These are phyloP conservation scores for Bellardia pandia DNA, from an alignment of 2,888 invertebrate genomes.

Conservation along the genomic window DNA sequence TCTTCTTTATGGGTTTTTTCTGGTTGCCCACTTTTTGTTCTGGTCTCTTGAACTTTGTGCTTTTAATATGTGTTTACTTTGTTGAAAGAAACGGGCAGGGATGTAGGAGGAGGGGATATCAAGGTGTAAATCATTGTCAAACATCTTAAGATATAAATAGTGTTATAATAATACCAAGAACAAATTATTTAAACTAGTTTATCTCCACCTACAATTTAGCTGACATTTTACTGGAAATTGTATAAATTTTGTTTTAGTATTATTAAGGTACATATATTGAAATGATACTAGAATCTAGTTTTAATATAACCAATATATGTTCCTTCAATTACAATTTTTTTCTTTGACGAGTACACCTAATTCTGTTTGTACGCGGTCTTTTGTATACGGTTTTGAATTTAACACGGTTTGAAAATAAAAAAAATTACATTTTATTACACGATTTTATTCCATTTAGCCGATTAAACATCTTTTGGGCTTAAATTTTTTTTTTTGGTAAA, in stretches of 20 bases:
- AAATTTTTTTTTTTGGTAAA: too few relatives aligned
- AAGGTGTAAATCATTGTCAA: neutral
- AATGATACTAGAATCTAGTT: neutral
- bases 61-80: conserved; percentile 53
- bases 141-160: too few relatives aligned
- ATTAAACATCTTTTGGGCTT: too few relatives aligned
- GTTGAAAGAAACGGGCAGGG: neutral
- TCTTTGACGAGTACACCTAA: neutral
- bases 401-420: too few relatives aligned
- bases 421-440: too few relatives aligned
- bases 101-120: neutral
- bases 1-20: neutral
- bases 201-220: too few relatives aligned
- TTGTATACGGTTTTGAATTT: too few relatives aligned
- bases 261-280: neutral
- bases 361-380: too few relatives aligned
- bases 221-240: too few relatives aligned
- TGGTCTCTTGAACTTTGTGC: conserved; percentile 55
- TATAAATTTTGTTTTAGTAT: neutral
- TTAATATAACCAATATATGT: neutral
- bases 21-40: conserved; percentile 35
- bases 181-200: too few relatives aligned
- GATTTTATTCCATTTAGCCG: too few relatives aligned
- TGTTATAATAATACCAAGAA: too few relatives aligned
- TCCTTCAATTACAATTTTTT: neutral